phyloP scores from a whole-genome alignment of 2,888 invertebrate genomes.

The Phanerotoma sp. region DNA sequence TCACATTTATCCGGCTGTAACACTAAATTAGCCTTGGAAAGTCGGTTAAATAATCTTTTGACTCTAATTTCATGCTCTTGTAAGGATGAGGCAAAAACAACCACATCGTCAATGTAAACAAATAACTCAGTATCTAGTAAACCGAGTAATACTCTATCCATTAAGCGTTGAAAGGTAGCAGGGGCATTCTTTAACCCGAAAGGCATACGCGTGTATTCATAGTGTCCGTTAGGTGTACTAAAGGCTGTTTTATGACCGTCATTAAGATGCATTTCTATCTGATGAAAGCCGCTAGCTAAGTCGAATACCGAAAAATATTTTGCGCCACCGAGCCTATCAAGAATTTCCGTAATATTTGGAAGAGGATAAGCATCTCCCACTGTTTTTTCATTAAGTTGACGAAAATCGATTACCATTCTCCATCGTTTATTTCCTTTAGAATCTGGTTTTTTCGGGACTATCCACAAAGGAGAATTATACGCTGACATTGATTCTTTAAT shows the following conservation, averaged over 20 bases:
- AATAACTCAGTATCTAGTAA: conserved; percentile 1
- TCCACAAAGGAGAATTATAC: no score
- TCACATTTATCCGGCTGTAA: conserved; percentile 18
- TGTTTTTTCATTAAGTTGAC: no score
- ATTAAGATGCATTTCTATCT: conserved; percentile 33
- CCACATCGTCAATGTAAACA: no score
- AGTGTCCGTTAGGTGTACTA: conserved; percentile 31
- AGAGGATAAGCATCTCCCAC: no score
- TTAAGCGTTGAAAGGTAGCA: background rate
- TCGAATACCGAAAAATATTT: conserved; percentile 27
- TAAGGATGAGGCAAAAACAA: no score
- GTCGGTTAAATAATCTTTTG: conserved; percentile 8
- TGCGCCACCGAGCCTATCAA: conserved; percentile 11
- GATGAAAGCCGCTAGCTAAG: conserved; percentile 38
- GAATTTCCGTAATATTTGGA: no score
- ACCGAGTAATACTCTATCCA: background rate
- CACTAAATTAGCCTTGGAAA: conserved; percentile 6
- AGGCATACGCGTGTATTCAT: conserved; percentile 32
- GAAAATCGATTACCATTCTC: no score
- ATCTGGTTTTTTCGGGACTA: background rate
- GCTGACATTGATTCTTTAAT: no score
- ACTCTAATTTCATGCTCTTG: no score
- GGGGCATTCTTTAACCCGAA: conserved; percentile 25
- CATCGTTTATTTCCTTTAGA: no score
- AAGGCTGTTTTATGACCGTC: conserved; percentile 31